These are phyloP conservation scores for Decapterus maruadsi DNA, from an alignment of 2,797 vertebrate genomes.

Conservation along the genomic window DNA sequence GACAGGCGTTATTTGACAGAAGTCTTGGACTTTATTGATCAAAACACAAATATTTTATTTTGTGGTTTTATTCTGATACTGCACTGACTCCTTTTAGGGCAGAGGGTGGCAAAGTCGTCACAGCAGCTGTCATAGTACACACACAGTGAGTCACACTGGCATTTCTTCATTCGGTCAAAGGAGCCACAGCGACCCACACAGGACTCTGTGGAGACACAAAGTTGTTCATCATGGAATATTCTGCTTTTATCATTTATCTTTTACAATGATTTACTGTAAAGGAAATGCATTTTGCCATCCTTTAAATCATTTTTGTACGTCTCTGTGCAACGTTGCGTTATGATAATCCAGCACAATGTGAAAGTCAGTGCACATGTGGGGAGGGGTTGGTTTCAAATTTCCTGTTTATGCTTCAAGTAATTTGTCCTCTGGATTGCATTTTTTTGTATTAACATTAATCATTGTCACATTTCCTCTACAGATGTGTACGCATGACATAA, in stretches of 20 bases:
- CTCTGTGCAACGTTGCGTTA: too few relatives aligned
- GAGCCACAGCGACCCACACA: slow-evolving; percentile 88
- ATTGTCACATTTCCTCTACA: not conserved
- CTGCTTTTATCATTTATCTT: not conserved
- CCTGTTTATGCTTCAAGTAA: not conserved
- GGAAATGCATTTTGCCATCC: not conserved
- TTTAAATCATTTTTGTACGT: too few relatives aligned
- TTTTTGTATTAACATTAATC: not conserved
- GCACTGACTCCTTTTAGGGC: slow-evolving; percentile 89
- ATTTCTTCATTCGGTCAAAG: slow-evolving; percentile 86
- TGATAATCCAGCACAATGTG: not conserved
- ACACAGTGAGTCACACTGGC: slow-evolving; percentile 95
- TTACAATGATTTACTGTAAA: not conserved
- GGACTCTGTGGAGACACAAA: slow-evolving; percentile 84
- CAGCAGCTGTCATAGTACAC: slow-evolving; percentile 95
- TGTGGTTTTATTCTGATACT: not conserved
- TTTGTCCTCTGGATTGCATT: not conserved
- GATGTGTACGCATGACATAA: not conserved
- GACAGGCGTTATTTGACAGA: too few relatives aligned
- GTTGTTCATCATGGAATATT: slow-evolving; percentile 24
- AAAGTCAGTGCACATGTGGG: not conserved
- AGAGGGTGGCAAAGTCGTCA: slow-evolving; percentile 83
- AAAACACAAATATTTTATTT: not conserved
- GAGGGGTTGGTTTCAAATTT: slow-evolving; percentile 19
- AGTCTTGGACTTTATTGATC: not conserved